Percentiles rank a stretch among this genome's conserved stretches.
phyloP scores from a whole-genome alignment of 2,113 vertebrate species.

The Rallus limicola region DNA sequence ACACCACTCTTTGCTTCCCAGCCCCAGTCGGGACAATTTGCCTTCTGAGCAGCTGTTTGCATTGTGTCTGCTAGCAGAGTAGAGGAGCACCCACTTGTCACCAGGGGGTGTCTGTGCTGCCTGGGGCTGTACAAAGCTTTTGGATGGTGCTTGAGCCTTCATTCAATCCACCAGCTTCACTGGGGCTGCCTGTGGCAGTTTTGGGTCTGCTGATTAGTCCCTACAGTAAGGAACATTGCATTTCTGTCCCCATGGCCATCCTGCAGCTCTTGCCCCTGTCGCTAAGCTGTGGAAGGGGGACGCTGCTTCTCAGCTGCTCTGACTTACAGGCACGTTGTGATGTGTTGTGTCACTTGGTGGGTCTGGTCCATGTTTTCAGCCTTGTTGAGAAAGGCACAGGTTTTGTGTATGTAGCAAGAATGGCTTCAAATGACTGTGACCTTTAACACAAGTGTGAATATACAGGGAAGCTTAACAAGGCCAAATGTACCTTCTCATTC shows the following conservation, averaged over 20 bases:
- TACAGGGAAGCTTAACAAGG: not conserved
- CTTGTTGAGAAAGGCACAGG: not conserved
- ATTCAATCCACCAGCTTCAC: not conserved
- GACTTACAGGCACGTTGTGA: not conserved
- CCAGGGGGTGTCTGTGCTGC: not conserved
- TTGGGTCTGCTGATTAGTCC: not conserved
- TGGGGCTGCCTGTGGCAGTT: not conserved
- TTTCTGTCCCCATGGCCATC: not conserved
- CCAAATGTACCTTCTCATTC: not conserved
- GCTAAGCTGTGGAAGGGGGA: not conserved
- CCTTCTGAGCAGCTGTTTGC: not conserved
- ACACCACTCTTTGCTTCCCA: not conserved
- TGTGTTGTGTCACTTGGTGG: not conserved
- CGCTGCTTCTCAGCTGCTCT: not conserved
- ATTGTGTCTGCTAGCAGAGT: not conserved
- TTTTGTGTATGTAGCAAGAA: not conserved
- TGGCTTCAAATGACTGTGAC: not conserved
- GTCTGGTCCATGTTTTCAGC: not conserved
- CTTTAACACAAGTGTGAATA: not conserved
- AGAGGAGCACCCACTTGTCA: fast-evolving
- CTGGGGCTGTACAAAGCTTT: not conserved
- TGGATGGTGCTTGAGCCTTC: not conserved
- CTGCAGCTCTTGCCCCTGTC: not conserved
- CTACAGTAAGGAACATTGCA: not conserved
- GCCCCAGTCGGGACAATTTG: fast-evolving